Conservation (phyloP, 2,888 invertebrate genomes). For the Caenorhabditis drosophilae region DNA sequence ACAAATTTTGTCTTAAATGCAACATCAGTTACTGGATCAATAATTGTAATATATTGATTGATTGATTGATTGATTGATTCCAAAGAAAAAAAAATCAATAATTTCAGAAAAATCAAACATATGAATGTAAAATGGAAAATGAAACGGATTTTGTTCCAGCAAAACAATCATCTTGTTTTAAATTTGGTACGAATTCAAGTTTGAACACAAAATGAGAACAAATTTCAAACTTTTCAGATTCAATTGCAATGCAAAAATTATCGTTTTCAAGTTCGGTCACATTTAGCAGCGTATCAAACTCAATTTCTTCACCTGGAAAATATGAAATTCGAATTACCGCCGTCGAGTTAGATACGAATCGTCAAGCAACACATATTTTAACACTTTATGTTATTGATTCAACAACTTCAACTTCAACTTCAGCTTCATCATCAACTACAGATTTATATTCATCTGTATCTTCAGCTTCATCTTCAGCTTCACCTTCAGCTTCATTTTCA, state of each 20-base stretch:
- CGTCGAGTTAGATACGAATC: not conserved
- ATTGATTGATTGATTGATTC: too few relatives aligned
- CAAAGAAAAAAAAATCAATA: too few relatives aligned
- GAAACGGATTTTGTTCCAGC: not conserved
- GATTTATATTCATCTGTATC: too few relatives aligned
- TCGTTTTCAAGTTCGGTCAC: not conserved
- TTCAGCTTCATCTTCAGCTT: too few relatives aligned
- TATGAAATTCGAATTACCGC: not conserved
- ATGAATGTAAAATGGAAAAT: not conserved
- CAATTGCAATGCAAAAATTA: not conserved
- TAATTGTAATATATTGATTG: too few relatives aligned
- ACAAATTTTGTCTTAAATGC: not conserved
- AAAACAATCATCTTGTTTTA: not conserved
- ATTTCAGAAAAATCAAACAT: not conserved
- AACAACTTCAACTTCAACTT: not conserved
- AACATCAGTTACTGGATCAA: not conserved
- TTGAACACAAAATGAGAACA: not conserved
- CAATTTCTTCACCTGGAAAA: not conserved
- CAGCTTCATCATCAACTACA: not conserved
- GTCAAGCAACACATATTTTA: not conserved
- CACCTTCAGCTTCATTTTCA: not conserved
- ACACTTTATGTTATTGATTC: not conserved
- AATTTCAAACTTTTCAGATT: not conserved
- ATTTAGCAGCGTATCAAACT: not conserved
- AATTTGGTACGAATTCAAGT: not conserved